Conservation (phyloP, 2,888 invertebrate species). For the Fragum fragum region DNA sequence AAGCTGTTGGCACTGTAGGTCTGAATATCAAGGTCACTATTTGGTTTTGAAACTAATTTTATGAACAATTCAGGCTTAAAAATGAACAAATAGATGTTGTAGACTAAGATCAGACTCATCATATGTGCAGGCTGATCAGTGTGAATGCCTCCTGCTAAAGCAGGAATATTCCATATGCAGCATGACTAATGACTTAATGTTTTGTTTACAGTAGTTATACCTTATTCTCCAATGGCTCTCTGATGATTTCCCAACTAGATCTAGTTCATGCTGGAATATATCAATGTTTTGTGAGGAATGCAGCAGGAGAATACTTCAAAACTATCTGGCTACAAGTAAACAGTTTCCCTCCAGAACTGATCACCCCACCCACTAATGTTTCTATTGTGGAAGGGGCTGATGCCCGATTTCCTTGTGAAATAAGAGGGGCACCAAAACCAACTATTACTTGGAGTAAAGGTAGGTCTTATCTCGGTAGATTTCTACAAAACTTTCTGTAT, state of each 20-base stretch:
- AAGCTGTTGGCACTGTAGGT: no score
- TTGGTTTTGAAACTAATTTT: no score
- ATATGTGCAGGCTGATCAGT: no score
- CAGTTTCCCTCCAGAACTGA: conserved; percentile 97
- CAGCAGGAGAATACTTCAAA: conserved; percentile 95
- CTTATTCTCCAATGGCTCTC: conserved; percentile 72
- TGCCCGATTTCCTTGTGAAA: conserved; percentile 95
- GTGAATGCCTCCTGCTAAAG: no score
- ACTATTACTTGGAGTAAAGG: conserved; percentile 97
- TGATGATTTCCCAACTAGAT: conserved; percentile 92
- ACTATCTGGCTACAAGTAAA: conserved; percentile 97
- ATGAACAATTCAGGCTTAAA: no score
- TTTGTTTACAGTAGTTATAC: conserved; percentile 65
- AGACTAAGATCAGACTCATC: no score
- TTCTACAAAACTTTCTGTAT: no score
- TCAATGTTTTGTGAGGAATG: conserved; percentile 96
- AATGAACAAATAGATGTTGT: no score
- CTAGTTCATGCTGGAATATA: conserved; percentile 97
- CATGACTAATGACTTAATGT: no score
- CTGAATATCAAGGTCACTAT: no score
- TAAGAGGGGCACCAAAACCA: conserved; percentile 96
- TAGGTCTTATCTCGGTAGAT: no score
- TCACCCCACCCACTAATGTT: conserved; percentile 93
- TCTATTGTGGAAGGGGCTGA: conserved; percentile 97
- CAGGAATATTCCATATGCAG: no score